Evolutionary conservation across 2,888 invertebrate genomes (phyloP), one percentile per base, ranked within the genome.

Genomic region (Tuberolachnus salignus): DNA sequence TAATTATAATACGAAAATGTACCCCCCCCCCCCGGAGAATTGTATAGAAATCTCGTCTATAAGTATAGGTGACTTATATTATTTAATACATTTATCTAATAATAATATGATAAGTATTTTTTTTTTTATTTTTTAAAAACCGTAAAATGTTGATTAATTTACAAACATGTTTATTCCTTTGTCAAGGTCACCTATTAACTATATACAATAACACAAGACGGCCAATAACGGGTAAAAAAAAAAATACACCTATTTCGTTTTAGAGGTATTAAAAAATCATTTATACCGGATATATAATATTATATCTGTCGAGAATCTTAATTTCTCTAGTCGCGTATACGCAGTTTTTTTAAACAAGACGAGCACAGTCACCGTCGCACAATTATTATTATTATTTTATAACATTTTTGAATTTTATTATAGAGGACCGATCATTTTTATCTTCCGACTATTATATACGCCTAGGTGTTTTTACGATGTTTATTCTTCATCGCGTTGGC

Each of bases 171-270:
- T 34, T 13, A 16, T 61, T 26, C 49, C 49, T 61, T 61, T 6
- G 34, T 19, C 34, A 61, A 23, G 71, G 11, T 61, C 26, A n/a
- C 26, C 16, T n/a, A 49, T 55, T 16, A 10, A 11, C 3, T n/a
- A n/a, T n/a, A n/a, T 34, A 69, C 19, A 53, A 53, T 53, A 63
- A 73, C 63, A 73, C 63, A 16, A 73, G 73, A 63, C 34, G 42
- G 21, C 14, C 63, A 63, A 73, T 63, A 51, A 63, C 21, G 51
- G 19, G 72, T 57, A 55, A 46, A 71, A 55, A 51, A 55, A 51
- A 42, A 51, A 72, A 51, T 51, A 72, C 61, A 61, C 63, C 51
- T 73, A 63, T 73, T 1, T 21, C 16, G 14, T 63, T 51, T 63
- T 63, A 73, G 63, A 19, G 16, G 13, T 34, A 51, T 59, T 67